Evolutionary conservation across 2,888 invertebrate species (phyloP).

Genomic region (Plagiodera versicolora): DNA sequence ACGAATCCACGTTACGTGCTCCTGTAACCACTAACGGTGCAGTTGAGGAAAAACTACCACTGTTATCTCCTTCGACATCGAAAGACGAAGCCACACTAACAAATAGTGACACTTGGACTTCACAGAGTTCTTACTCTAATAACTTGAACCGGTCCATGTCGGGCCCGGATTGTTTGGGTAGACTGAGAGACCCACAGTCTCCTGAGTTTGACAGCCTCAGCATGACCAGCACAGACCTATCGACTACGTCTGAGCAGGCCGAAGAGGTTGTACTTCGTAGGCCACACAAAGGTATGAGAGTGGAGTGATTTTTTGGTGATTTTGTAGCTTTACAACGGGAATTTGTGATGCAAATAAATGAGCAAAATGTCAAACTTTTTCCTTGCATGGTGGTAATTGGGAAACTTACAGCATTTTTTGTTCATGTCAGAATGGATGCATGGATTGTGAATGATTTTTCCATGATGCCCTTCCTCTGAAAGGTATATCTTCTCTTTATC

Average conservation of each 20-base stretch:
- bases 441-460: no score
- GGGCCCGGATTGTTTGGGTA: slow-evolving; percentile 61
- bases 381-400: no score
- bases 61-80: slow-evolving; percentile 48
- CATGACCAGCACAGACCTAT: slow-evolving; percentile 41
- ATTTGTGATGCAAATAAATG: no score
- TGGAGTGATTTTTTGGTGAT: no score
- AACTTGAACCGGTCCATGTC: slow-evolving; percentile 61
- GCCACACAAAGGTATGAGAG: slow-evolving; percentile 37
- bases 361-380: no score
- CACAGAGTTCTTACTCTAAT: slow-evolving; percentile 52
- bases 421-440: no score
- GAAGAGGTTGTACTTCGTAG: slow-evolving; percentile 45
- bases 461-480: no score
- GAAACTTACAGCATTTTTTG: no score
- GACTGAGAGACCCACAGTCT: slow-evolving; percentile 52
- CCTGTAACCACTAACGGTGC: slow-evolving; percentile 34
- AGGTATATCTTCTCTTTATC: no score
- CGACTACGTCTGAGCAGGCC: slow-evolving; percentile 41
- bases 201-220: slow-evolving; percentile 49
- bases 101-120: slow-evolving; percentile 56
- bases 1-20: slow-evolving; percentile 35
- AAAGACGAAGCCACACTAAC: slow-evolving; percentile 31
- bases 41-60: slow-evolving; percentile 38
- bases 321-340: no score